Evolutionary conservation across 2,888 invertebrate species (phyloP), one percentile per base, ranked within the genome.

Genomic region (Notocelia uddmanniana): DNA sequence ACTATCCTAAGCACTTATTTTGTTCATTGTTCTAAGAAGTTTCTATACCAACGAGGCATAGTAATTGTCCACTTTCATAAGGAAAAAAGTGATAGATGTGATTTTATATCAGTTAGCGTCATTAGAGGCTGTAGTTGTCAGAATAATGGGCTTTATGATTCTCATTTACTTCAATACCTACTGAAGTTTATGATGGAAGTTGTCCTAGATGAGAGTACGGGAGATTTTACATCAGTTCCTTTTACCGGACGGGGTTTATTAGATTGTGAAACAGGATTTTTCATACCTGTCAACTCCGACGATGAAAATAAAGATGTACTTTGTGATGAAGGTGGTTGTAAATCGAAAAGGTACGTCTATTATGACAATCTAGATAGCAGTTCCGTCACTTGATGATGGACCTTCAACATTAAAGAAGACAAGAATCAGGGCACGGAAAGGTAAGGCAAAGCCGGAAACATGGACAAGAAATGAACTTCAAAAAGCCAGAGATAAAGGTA

Each of bases 321-420:
- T 55, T 55, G 55, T 55, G 23, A 55, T 55, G 55, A 55, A 55
- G 55, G 23, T 23, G 55, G 55, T 26, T 55, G 55, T 26, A 55
- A 55, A 5, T 11, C 55, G 26, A 55, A 55, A 55, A 26, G 55
- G 26, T 8, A 26, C 23, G 55, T 26, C 13, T 26, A 55, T 55
- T 55, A 3, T 55, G 55, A 23, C 26, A 55, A 55, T 55, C 23
- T 55, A 26, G 55, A 55, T 55, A 55, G 23, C 23, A 55, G 23
- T 58, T 21, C n/a, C 19, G 10, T 21, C 55, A 34, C 41, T 15
- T 41, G 21, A 50, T 50, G 48, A 50, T 50, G 48, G 48, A 50
- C 48, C 48, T 50, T 18, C 48, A 50, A 50, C 18, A 50, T 18
- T 18, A 50, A 50, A 50, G 18, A 50, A 50, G 48, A 18, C 48